Base-by-base conservation (phyloP, 2,888 invertebrate genomes). In the Nomada hirtipes region DNA sequence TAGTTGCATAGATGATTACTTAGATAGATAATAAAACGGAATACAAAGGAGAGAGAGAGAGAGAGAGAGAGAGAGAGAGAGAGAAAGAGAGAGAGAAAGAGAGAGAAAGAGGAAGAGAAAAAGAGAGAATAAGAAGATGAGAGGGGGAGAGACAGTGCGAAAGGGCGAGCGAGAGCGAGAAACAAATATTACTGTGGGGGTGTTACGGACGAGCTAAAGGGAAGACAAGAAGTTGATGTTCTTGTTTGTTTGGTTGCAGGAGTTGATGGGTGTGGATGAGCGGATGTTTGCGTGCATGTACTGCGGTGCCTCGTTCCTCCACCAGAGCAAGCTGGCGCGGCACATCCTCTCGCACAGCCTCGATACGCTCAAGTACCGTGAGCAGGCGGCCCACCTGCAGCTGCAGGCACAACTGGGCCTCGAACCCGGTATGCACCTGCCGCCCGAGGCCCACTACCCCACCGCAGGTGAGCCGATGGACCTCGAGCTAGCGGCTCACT, bases 261-360 rank as follows among this genome's bases (percentile, higher is more conserved):
- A 97, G 96, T 95, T 95, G 95, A 96, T 96, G 96, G 96, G 96
- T 96, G 96, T 96, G 95, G 95, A 95, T 95, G 94, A 95, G 94
- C 94, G 95, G 91, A 94, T 96, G 93, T 97, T 96, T 95, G 96
- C 96, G 94, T 98, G 98, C 96, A 96, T 97, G 95, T 98, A 98
- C 96, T 98, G 98, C 96, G 97, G 97, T 94, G 97, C 96, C 92
- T 95, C 97, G 94, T 98, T 98, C 94, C 97, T 97, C 91, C 97
- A 97, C 94, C 98, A 97, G 96, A 97, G 97, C 96, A 98, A 98
- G 96, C 95, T 98, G 94, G 97, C 98, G 93, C 95, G 98, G 94
- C 98, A 98, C 95, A 97, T 98, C 94, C 95, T 98, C 92, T 97
- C 97, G 93, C 98, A 98, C 95, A 97, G 97, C 93, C 95, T 98